These are phyloP conservation scores for Dermatophagoides farinae DNA, from an alignment of 1,140 invertebrate genomes.

Conservation along the genomic window DNA sequence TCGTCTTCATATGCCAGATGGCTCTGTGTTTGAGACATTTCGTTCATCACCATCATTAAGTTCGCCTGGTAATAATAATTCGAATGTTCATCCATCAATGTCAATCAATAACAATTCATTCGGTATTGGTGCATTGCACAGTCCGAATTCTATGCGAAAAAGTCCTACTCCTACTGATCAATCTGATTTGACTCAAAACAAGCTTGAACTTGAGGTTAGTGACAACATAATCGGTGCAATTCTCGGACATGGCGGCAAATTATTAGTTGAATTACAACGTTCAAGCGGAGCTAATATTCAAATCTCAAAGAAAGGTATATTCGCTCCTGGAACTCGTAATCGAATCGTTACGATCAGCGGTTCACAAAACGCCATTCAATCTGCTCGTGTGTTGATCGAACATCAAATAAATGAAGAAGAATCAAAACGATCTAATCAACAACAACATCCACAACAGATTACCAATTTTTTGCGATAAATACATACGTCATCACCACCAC, in stretches of 20 bases:
- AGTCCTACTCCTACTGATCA: constrained; percentile 46
- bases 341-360: constrained; percentile 88
- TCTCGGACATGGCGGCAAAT: constrained; percentile 79
- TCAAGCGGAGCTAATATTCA: constrained; percentile 88
- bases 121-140: constrained; percentile 42
- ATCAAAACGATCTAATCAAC: constrained; percentile 48
- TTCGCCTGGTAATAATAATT: constrained; percentile 21
- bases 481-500: too few relatives aligned
- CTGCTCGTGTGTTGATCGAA: constrained; percentile 81
- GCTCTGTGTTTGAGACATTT: constrained; percentile 20
- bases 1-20: constrained; percentile 18
- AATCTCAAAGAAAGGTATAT: constrained; percentile 94
- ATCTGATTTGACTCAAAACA: constrained; percentile 34
- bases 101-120: constrained; percentile 53
- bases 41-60: constrained; percentile 27
- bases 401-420: constrained; percentile 87
- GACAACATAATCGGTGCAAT: constrained; percentile 85
- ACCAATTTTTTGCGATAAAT: not conserved
- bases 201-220: constrained; percentile 70
- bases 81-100: constrained; percentile 29
- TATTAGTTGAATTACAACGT: constrained; percentile 88
- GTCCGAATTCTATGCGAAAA: constrained; percentile 38
- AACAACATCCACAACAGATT: not conserved
- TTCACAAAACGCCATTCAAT: constrained; percentile 57
- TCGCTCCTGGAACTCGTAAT: constrained; percentile 84